These are phyloP conservation scores for Asobara japonica DNA, from an alignment of 1,140 invertebrate species.

Conservation along the genomic window DNA sequence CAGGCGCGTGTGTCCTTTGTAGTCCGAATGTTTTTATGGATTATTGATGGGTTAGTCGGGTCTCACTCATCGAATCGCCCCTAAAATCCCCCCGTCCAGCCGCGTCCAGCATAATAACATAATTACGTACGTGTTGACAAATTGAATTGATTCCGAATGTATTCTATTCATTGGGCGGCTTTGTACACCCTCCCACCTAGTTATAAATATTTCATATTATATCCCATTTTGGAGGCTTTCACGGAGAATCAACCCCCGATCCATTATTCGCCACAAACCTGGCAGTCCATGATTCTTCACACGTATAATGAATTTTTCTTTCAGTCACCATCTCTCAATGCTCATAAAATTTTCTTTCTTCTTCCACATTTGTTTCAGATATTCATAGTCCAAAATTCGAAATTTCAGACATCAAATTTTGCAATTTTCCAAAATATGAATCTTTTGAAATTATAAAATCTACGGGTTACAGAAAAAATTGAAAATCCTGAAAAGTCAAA, in stretches of 20 bases:
- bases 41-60: conserved; percentile 57
- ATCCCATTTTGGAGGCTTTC: conserved; percentile 1
- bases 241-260: conserved; percentile 35
- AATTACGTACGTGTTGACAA: conserved; percentile 65
- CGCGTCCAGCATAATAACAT: conserved; percentile 58
- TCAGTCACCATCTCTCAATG: too few species aligned
- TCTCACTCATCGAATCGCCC: conserved; percentile 38
- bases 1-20: conserved; percentile 29
- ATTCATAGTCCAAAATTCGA: too few species aligned
- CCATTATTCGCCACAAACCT: not conserved
- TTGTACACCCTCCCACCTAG: conserved; percentile 24
- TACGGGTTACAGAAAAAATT: too few species aligned
- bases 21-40: conserved; percentile 52
- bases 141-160: conserved; percentile 66
- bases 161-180: conserved; percentile 58
- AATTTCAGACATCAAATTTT: too few species aligned
- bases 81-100: conserved; percentile 26
- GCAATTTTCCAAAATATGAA: too few species aligned
- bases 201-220: conserved; percentile 66
- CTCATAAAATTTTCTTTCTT: too few species aligned
- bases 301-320: not conserved
- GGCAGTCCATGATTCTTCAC: not conserved
- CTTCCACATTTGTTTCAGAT: too few species aligned
- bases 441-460: too few species aligned
- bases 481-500: too few species aligned